Conservation (phyloP, 2,797 vertebrate genomes). For the Emydoidea blandingii region DNA sequence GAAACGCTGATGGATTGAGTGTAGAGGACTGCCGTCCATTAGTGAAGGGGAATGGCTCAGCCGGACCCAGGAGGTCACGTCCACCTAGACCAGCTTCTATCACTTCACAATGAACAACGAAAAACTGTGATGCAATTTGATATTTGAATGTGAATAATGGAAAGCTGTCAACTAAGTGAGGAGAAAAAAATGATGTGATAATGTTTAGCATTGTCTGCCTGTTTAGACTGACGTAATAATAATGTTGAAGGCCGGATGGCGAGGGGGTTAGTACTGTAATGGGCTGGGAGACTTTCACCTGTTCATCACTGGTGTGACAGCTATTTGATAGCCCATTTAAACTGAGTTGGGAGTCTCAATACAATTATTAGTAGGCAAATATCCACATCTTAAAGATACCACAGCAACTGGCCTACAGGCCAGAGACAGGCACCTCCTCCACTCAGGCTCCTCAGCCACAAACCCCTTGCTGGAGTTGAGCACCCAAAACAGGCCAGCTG, state of each 20-base stretch:
- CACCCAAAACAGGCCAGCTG: neutral
- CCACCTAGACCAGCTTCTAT: neutral
- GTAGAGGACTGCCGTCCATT: slow-evolving; percentile 6
- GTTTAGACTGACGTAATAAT: neutral
- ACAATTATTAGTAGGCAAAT: slow-evolving; percentile 27
- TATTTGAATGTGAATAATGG: neutral
- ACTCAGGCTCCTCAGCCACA: neutral
- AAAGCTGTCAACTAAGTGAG: neutral
- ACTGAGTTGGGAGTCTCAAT: neutral
- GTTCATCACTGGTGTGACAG: accelerated
- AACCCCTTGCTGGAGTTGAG: neutral
- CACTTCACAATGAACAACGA: slow-evolving; percentile 1
- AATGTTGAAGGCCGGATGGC: neutral
- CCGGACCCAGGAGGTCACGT: neutral
- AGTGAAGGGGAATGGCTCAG: neutral
- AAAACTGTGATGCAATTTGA: slow-evolving; percentile 52
- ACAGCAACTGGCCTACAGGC: slow-evolving; percentile 23
- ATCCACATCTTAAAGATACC: slow-evolving; percentile 14
- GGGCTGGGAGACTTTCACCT: neutral
- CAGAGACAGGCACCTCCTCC: neutral
- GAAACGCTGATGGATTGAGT: neutral
- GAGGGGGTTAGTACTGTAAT: accelerated
- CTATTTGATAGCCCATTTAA: slow-evolving; percentile 48
- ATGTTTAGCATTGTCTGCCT: neutral
- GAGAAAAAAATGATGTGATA: accelerated